Conservation (phyloP, 92 coral and sea anemone species). For the Epizoanthus scotinus region DNA sequence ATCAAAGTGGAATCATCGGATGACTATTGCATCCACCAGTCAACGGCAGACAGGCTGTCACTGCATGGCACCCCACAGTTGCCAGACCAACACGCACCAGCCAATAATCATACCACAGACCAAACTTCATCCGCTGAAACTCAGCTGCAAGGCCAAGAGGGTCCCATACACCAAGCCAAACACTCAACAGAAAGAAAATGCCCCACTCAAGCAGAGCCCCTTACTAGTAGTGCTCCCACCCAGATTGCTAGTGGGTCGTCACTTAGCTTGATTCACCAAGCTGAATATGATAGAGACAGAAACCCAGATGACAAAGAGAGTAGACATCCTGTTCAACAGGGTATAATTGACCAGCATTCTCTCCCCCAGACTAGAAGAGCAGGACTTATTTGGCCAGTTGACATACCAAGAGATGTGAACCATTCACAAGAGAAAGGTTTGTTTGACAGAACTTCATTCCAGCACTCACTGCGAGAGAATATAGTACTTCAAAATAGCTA, state of each 20-base stretch:
- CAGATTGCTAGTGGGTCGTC: not conserved
- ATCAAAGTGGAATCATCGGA: slow-evolving; percentile 23
- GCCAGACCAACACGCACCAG: not conserved
- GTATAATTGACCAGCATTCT: not conserved
- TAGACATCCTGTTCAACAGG: not conserved
- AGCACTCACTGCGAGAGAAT: not conserved
- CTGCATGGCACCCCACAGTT: not conserved
- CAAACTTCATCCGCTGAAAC: not conserved
- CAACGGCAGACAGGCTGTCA: not conserved
- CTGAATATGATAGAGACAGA: not conserved
- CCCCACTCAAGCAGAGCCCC: not conserved
- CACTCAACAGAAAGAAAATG: not conserved
- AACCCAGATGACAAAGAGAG: not conserved
- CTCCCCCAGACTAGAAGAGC: not conserved
- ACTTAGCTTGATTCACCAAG: slow-evolving; percentile 2
- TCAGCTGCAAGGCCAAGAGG: not conserved
- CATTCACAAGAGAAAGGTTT: not conserved
- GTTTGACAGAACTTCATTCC: not conserved
- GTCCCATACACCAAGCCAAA: not conserved
- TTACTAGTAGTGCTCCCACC: no score
- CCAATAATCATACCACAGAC: not conserved
- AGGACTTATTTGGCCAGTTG: slow-evolving; percentile 9
- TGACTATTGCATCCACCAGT: not conserved
- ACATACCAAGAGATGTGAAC: slow-evolving; percentile 2
- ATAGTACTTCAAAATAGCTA: not conserved